A percentile compares a stretch with the other conserved stretches of the same genome.
phyloP scores from a whole-genome alignment of 2,888 invertebrate species.

The Charanyca ferruginea region DNA sequence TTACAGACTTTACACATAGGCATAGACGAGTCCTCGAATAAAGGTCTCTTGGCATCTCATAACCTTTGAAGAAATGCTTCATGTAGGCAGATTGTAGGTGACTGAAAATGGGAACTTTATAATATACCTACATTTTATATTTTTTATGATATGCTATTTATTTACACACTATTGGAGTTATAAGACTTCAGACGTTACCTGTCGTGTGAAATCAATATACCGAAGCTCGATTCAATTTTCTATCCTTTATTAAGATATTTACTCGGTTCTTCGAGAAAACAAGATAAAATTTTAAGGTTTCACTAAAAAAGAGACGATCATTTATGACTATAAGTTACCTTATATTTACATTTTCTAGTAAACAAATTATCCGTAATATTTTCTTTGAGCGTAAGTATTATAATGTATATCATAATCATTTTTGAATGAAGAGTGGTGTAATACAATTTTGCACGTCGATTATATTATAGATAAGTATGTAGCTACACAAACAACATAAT shows the following conservation, averaged over 20 bases:
- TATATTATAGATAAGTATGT: no score
- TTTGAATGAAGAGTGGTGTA: no score
- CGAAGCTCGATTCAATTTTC: not conserved
- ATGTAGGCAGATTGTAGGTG: not conserved
- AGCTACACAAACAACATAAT: no score
- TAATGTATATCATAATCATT: no score
- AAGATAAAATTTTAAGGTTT: not conserved
- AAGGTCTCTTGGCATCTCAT: slow-evolving; percentile 1
- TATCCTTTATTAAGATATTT: not conserved
- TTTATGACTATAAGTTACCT: not conserved
- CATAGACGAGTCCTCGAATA: not conserved
- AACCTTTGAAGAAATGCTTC: not conserved
- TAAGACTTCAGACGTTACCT: not conserved
- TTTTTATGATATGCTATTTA: no score
- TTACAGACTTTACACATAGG: no score
- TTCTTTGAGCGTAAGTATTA: no score
- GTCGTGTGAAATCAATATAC: not conserved
- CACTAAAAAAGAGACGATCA: not conserved
- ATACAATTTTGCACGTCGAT: no score
- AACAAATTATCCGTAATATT: no score
- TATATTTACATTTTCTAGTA: no score
- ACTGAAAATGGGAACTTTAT: not conserved
- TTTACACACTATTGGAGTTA: not conserved
- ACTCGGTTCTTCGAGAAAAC: not conserved
- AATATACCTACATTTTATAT: no score